Percentiles rank a stretch among this genome's conserved stretches.
phyloP scores from a whole-genome alignment of 1,140 invertebrate genomes.

The Drosophila teissieri region DNA sequence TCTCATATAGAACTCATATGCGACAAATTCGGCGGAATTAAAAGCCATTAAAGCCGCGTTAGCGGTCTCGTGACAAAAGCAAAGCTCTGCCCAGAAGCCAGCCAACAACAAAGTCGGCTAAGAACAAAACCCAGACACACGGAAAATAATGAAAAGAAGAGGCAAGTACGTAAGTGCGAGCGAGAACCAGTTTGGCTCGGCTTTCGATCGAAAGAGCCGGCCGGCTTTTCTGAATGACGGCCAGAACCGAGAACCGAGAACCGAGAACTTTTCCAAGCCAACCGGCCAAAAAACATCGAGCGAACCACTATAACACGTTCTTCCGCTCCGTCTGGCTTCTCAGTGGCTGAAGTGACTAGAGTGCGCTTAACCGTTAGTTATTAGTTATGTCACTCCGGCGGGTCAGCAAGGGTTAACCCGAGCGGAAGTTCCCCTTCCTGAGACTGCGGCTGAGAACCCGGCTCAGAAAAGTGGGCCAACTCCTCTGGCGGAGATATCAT shows the following conservation, averaged over 20 bases:
- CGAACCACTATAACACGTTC: constrained; percentile 22
- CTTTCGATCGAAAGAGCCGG: constrained; percentile 49
- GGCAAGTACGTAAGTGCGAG: constrained; percentile 30
- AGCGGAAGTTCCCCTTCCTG: constrained; percentile 51
- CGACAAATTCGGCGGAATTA: constrained; percentile 59
- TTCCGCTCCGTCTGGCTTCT: constrained; percentile 32
- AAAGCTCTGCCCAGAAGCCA: constrained; percentile 39
- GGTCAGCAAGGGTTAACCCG: constrained; percentile 52
- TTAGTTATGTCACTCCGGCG: constrained; percentile 68
- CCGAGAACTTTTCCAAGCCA: constrained; percentile 34
- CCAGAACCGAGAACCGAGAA: constrained; percentile 33
- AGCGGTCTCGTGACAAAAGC: constrained; percentile 72
- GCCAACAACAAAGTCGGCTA: constrained; percentile 51
- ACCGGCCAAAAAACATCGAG: too few relatives aligned
- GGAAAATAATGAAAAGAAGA: constrained; percentile 38
- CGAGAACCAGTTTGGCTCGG: constrained; percentile 65
- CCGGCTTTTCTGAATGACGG: constrained; percentile 68
- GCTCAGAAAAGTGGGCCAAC: constrained; percentile 9
- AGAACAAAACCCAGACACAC: constrained; percentile 55
- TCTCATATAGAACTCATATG: constrained; percentile 50
- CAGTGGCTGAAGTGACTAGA: constrained; percentile 43
- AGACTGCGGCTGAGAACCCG: constrained; percentile 35
- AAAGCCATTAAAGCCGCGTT: constrained; percentile 62
- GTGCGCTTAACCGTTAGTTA: constrained; percentile 79
- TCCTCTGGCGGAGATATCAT: background rate